A percentile compares a stretch with the other conserved stretches of the same genome.
Evolutionary conservation across 1,140 invertebrate species (phyloP).

Genomic region (Luehdorfia chinensis): DNA sequence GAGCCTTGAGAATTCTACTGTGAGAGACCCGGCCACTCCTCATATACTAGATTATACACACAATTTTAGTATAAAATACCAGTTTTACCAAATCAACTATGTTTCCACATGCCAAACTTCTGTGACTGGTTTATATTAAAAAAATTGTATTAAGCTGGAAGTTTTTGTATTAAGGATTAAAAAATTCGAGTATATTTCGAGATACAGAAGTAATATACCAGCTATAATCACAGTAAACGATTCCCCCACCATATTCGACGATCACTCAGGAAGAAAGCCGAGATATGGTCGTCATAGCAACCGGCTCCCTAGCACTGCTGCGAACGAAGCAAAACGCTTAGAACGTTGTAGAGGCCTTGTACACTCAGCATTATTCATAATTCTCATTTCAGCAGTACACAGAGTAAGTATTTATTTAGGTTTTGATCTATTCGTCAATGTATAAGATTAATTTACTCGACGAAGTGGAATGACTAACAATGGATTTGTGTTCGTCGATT

Average conservation of each 20-base stretch:
- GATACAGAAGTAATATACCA: constrained; percentile 20
- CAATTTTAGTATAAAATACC: too few species aligned
- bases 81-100: too few species aligned
- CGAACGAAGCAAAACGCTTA: constrained; percentile 8
- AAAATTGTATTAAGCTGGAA: too few species aligned
- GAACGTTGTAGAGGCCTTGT: constrained; percentile 3
- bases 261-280: constrained; percentile 52
- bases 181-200: constrained; percentile 1
- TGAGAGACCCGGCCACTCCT: too few species aligned
- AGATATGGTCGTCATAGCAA: constrained; percentile 51
- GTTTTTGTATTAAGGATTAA: too few species aligned
- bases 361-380: constrained; percentile 19
- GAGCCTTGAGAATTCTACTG: too few species aligned
- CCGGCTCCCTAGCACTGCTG: constrained; percentile 20
- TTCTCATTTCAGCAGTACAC: constrained; percentile 11
- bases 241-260: constrained; percentile 32
- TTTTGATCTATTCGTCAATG: background rate
- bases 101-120: too few species aligned
- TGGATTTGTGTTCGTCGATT: constrained; percentile 1
- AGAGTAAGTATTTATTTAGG: constrained; percentile 16
- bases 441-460: constrained; percentile 9
- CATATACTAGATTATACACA: too few species aligned
- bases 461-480: constrained; percentile 6
- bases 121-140: too few species aligned
- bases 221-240: constrained; percentile 26